A percentile compares a stretch with the other conserved stretches of the same genome.
These are phyloP conservation scores for Chrysoperla carnea DNA, from an alignment of 1,140 invertebrate genomes.

Conservation along the genomic window DNA sequence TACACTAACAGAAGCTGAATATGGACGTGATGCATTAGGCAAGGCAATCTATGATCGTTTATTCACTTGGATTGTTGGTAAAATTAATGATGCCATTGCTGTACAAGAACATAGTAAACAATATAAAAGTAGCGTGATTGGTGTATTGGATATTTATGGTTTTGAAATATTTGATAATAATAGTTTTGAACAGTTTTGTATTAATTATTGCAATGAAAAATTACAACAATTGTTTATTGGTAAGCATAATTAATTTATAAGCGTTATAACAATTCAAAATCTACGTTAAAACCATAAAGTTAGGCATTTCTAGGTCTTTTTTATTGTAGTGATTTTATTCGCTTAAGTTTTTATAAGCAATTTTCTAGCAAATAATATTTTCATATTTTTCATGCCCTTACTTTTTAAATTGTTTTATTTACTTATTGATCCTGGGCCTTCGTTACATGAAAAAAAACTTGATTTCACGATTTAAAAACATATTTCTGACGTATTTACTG, in stretches of 20 bases:
- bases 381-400: no score
- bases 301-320: no score
- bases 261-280: no score
- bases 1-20: constrained; percentile 64
- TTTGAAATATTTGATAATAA: constrained; percentile 95
- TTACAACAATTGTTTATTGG: constrained; percentile 91
- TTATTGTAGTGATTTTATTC: no score
- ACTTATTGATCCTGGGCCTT: no score
- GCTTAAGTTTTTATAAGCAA: no score
- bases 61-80: constrained; percentile 81
- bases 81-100: constrained; percentile 75
- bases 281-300: no score
- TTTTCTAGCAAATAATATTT: no score
- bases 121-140: constrained; percentile 74
- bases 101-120: constrained; percentile 32
- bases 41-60: constrained; percentile 87
- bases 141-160: constrained; percentile 92
- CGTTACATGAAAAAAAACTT: no score
- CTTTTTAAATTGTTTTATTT: no score
- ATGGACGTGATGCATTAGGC: constrained; percentile 83
- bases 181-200: constrained; percentile 88
- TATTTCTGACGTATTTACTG: no score
- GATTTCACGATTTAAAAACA: no score
- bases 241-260: constrained; percentile 24
- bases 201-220: constrained; percentile 96